These are phyloP conservation scores for Apogon talboti DNA, from an alignment of 2,797 vertebrate genomes.

Conservation along the genomic window DNA sequence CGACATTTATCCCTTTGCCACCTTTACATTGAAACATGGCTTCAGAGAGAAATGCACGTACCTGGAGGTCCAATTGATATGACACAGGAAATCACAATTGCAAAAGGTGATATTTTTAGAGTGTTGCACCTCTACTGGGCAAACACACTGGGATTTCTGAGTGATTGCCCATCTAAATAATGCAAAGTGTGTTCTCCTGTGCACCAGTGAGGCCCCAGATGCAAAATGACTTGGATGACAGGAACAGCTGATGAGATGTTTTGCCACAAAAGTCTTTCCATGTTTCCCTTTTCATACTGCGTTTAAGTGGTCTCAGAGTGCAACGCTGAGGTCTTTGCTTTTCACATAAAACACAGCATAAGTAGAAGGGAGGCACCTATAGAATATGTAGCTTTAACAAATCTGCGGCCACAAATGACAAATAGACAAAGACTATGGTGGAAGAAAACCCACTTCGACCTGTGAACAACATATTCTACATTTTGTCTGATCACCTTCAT, in stretches of 20 bases:
- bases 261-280: conserved; percentile 75
- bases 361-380: not conserved
- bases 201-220: conserved; percentile 62
- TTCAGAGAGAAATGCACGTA: conserved; percentile 72
- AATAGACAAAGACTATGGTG: too few relatives aligned
- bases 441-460: too few relatives aligned
- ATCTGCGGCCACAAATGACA: not conserved
- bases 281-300: conserved; percentile 64
- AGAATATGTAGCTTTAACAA: conserved; percentile 8
- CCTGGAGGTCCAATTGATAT: conserved; percentile 78
- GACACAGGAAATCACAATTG: conserved; percentile 67
- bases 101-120: conserved; percentile 78
- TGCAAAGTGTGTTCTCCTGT: conserved; percentile 77
- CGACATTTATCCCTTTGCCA: conserved; percentile 59
- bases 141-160: conserved; percentile 80
- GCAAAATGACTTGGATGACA: conserved; percentile 79
- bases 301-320: conserved; percentile 59
- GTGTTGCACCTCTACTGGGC: conserved; percentile 52
- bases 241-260: conserved; percentile 72
- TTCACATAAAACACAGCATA: conserved; percentile 12
- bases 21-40: conserved; percentile 65
- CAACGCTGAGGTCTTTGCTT: conserved; percentile 30
- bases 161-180: conserved; percentile 85
- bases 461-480: too few relatives aligned
- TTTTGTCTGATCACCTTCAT: too few relatives aligned